These are phyloP conservation scores for Amaurobius ferox DNA, from an alignment of 2,888 invertebrate species.

Conservation along the genomic window DNA sequence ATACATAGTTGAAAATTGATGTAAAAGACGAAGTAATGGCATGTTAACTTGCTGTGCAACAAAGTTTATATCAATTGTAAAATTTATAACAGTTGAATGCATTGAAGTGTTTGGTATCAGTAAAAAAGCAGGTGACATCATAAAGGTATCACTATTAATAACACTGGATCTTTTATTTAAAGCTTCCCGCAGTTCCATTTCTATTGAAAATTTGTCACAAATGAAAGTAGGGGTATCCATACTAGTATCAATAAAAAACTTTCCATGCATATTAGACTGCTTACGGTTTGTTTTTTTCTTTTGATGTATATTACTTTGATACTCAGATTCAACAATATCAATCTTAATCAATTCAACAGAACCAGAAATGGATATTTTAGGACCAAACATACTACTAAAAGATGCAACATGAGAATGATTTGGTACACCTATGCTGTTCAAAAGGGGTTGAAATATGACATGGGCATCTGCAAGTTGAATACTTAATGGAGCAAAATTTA, in stretches of 20 bases:
- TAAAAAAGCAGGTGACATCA: slow-evolving; percentile 84
- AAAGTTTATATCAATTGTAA: slow-evolving; percentile 90
- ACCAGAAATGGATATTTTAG: slow-evolving; percentile 83
- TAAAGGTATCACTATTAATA: slow-evolving; percentile 85
- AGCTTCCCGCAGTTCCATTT: slow-evolving; percentile 91
- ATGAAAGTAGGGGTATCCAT: slow-evolving; percentile 92
- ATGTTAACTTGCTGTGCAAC: slow-evolving; percentile 98
- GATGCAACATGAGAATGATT: slow-evolving; percentile 78
- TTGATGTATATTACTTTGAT: slow-evolving; percentile 78
- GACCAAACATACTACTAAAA: slow-evolving; percentile 87
- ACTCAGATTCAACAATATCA: slow-evolving; percentile 95
- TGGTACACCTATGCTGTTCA: slow-evolving; percentile 92
- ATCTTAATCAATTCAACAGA: slow-evolving; percentile 92
- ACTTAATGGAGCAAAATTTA: slow-evolving; percentile 75
- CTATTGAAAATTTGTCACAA: slow-evolving; percentile 92
- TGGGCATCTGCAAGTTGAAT: slow-evolving; percentile 89
- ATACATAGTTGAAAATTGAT: slow-evolving; percentile 98
- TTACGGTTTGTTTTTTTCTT: slow-evolving; percentile 76
- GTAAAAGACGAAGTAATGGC: slow-evolving; percentile 92
- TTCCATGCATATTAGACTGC: slow-evolving; percentile 73
- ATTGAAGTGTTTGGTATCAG: slow-evolving; percentile 79
- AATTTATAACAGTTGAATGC: slow-evolving; percentile 90
- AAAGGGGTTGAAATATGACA: slow-evolving; percentile 93
- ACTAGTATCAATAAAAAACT: slow-evolving; percentile 81
- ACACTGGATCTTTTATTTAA: slow-evolving; percentile 82